phyloP scores from a whole-genome alignment of 2,888 invertebrate genomes.

The Callinectes sapidus region DNA sequence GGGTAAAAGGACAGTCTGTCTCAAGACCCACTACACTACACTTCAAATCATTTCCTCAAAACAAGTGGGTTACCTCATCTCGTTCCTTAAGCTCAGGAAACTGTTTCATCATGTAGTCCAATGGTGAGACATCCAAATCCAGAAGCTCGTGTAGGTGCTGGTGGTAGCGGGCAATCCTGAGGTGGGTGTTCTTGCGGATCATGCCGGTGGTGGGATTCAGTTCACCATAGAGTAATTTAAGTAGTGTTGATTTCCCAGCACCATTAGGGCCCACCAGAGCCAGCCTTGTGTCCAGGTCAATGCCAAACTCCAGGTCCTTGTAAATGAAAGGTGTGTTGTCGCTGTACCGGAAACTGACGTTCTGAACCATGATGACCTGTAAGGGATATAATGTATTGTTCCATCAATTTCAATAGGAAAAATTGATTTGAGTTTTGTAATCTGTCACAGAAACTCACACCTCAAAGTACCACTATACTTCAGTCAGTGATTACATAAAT shows the following conservation, averaged over 20 bases:
- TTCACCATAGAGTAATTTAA: conserved; percentile 96
- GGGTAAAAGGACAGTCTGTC: too few species aligned
- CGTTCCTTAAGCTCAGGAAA: conserved; percentile 98
- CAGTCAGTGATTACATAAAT: background rate
- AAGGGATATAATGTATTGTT: background rate
- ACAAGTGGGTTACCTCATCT: conserved; percentile 82
- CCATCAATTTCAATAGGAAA: too few species aligned
- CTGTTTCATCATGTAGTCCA: conserved; percentile 98
- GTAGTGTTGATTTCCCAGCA: conserved; percentile 97
- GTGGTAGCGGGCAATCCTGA: conserved; percentile 97
- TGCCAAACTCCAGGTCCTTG: conserved; percentile 98
- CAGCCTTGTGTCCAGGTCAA: conserved; percentile 95
- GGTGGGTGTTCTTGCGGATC: conserved; percentile 98
- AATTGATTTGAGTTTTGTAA: too few species aligned
- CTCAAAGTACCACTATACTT: too few species aligned
- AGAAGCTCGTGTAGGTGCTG: conserved; percentile 98
- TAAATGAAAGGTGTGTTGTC: conserved; percentile 94
- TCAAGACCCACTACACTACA: background rate
- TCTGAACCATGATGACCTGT: conserved; percentile 95
- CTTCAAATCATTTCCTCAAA: background rate
- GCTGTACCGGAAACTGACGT: conserved; percentile 95
- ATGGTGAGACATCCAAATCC: conserved; percentile 93
- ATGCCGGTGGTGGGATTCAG: conserved; percentile 85
- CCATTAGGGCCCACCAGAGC: conserved; percentile 98
- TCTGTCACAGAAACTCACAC: too few species aligned